Evolutionary conservation across 2,888 invertebrate genomes (phyloP).

Genomic region (Callyntrura guangdongensis): DNA sequence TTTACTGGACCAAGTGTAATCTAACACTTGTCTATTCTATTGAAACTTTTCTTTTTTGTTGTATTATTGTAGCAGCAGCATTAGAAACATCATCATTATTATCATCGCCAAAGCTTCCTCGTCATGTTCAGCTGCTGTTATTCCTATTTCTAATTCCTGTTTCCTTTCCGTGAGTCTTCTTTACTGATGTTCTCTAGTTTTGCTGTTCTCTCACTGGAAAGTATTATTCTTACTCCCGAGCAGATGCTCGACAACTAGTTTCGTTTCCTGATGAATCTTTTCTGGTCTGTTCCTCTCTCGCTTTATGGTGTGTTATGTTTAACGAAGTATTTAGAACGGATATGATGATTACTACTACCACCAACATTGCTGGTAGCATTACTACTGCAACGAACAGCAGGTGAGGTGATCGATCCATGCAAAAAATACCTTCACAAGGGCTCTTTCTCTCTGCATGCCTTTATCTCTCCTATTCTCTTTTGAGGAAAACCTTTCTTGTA

Average conservation of each 20-base stretch:
- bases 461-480: neutral
- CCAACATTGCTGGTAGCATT: neutral
- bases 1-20: conserved; percentile 65
- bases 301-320: neutral
- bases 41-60: neutral
- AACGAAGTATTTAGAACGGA: neutral
- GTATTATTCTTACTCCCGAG: neutral
- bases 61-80: neutral
- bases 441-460: neutral
- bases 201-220: neutral
- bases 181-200: neutral
- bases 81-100: no score
- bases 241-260: neutral
- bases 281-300: neutral
- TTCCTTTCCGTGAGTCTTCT: conserved; percentile 4
- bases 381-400: neutral
- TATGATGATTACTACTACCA: neutral
- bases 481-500: neutral
- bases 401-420: conserved; percentile 27
- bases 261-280: neutral
- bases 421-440: conserved; percentile 6
- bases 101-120: neutral
- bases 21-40: conserved; percentile 34
- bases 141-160: conserved; percentile 12
- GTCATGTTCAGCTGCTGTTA: conserved; percentile 32